Conservation (phyloP, 2,888 invertebrate genomes). For the Nebria brevicollis region DNA sequence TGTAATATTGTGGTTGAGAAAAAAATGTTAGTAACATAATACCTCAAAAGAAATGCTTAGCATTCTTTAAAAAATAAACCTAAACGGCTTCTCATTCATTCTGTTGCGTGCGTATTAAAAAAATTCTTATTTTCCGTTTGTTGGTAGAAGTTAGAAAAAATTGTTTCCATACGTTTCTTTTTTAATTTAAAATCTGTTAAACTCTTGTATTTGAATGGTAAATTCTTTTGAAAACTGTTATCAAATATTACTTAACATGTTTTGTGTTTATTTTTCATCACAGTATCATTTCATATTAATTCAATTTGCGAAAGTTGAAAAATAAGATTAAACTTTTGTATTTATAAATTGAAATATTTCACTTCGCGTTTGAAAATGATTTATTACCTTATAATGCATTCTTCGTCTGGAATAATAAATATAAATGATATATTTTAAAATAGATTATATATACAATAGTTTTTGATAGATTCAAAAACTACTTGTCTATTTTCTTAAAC, state of each 20-base stretch:
- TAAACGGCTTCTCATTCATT: neutral
- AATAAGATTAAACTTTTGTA: neutral
- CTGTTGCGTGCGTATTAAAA: neutral
- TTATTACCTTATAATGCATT: neutral
- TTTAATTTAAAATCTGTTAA: slow-evolving; percentile 1
- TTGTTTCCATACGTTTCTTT: neutral
- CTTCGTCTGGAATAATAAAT: neutral
- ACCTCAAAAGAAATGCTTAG: neutral
- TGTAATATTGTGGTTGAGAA: neutral
- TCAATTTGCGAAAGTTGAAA: neutral
- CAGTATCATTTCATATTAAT: neutral
- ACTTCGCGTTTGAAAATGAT: neutral
- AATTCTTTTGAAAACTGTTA: neutral
- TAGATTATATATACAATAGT: neutral
- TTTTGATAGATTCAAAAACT: neutral
- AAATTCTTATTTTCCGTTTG: slow-evolving; percentile 6
- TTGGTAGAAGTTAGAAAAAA: neutral
- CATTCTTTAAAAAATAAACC: slow-evolving; percentile 2
- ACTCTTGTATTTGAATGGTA: neutral
- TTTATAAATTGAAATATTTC: neutral
- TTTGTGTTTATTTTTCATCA: neutral
- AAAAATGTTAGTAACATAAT: neutral
- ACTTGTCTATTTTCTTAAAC: neutral
- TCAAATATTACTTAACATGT: neutral
- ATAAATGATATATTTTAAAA: neutral